Conservation (phyloP, 2,113 vertebrate genomes). For the Thinocorus orbignyianus region DNA sequence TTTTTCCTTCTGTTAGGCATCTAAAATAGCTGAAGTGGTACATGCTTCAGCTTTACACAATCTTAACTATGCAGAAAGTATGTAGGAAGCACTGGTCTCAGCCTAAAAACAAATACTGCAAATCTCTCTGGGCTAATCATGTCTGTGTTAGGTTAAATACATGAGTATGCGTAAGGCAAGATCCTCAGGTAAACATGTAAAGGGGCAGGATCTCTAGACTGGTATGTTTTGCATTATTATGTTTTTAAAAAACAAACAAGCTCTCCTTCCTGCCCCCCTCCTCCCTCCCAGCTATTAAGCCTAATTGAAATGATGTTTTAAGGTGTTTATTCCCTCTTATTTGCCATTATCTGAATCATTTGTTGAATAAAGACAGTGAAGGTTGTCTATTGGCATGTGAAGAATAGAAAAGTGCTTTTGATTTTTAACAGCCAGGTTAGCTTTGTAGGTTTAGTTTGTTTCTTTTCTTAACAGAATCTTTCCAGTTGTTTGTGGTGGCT, state of each 20-base stretch:
- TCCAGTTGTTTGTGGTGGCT: constrained; percentile 95
- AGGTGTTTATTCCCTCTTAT: constrained; percentile 2
- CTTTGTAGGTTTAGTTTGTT: background rate
- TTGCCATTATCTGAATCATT: background rate
- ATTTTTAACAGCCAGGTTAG: background rate
- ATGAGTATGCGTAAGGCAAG: background rate
- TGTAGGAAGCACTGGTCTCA: background rate
- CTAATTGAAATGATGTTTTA: background rate
- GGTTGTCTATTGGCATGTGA: constrained; percentile 5
- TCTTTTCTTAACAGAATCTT: constrained; percentile 82
- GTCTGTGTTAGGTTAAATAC: background rate
- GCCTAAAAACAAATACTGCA: constrained; percentile 26
- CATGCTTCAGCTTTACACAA: constrained; percentile 9
- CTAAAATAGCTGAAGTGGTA: constrained; percentile 13
- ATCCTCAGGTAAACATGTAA: background rate
- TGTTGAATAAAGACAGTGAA: background rate
- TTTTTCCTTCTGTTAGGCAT: background rate
- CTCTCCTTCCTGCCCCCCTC: background rate
- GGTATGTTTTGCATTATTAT: background rate
- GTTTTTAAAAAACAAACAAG: background rate
- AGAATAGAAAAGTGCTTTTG: constrained; percentile 3
- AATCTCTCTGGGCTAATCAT: background rate
- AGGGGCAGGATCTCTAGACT: background rate
- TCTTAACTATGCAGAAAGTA: constrained; percentile 32
- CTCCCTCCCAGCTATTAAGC: background rate